Conservation (phyloP, 2,113 vertebrate genomes). For the Mirza zaza region DNA sequence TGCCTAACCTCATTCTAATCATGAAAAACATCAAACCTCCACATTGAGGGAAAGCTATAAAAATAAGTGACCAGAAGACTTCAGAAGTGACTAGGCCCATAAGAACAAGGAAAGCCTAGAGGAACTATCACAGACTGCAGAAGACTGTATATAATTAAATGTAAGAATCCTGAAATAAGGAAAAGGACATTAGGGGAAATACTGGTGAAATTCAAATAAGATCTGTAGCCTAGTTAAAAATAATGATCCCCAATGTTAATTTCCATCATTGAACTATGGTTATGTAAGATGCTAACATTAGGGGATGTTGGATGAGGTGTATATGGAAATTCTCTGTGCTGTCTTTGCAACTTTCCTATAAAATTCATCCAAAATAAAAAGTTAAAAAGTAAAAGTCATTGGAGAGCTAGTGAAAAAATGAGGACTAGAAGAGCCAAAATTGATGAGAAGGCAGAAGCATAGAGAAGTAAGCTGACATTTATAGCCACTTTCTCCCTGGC, state of each 20-base stretch:
- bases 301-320: neutral
- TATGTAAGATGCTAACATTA: neutral
- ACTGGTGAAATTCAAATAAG: neutral
- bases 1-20: neutral
- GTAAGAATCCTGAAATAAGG: neutral
- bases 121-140: neutral
- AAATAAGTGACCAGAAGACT: conserved; percentile 3
- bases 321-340: neutral
- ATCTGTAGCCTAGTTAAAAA: neutral
- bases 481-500: neutral
- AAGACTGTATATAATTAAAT: neutral
- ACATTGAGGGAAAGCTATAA: neutral
- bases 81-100: neutral
- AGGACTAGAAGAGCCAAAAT: neutral
- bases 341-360: neutral
- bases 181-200: neutral
- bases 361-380: conserved; percentile 42
- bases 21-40: neutral
- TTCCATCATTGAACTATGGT: neutral
- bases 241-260: neutral
- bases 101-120: neutral
- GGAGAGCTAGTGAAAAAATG: neutral
- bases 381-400: neutral
- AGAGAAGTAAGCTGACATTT: neutral
- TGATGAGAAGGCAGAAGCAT: neutral